phyloP scores from a whole-genome alignment of 2,113 vertebrate genomes.

The Empidonax alnorum region DNA sequence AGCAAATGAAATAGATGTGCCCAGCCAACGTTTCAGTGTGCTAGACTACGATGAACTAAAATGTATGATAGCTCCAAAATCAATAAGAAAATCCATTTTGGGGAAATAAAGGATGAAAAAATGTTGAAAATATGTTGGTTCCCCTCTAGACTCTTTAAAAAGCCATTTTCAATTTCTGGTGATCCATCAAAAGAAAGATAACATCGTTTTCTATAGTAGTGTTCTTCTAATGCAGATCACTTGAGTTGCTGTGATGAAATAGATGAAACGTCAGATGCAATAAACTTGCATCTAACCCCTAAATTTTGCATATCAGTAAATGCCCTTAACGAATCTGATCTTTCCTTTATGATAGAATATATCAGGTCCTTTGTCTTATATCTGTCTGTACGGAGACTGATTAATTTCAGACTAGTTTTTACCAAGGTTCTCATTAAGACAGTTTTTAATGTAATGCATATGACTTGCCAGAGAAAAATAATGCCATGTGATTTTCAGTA shows the following conservation, averaged over 20 bases:
- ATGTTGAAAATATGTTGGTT: background rate
- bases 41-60: background rate
- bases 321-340: constrained; percentile 7
- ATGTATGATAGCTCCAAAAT: background rate
- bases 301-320: constrained; percentile 34
- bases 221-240: background rate
- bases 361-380: background rate
- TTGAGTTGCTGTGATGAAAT: background rate
- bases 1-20: background rate
- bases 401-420: constrained; percentile 7
- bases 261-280: background rate
- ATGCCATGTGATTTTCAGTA: background rate
- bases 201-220: background rate
- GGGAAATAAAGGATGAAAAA: constrained; percentile 14
- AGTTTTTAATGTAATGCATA: background rate
- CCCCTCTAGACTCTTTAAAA: background rate
- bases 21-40: background rate
- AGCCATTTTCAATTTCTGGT: constrained; percentile 20
- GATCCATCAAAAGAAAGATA: constrained; percentile 22
- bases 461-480: background rate
- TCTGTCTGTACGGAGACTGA: background rate
- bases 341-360: background rate
- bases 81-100: constrained; percentile 28
- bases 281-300: constrained; percentile 23
- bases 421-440: background rate